Base-by-base conservation (phyloP, 1,140 invertebrate genomes). In the Glossosoma conforme region DNA sequence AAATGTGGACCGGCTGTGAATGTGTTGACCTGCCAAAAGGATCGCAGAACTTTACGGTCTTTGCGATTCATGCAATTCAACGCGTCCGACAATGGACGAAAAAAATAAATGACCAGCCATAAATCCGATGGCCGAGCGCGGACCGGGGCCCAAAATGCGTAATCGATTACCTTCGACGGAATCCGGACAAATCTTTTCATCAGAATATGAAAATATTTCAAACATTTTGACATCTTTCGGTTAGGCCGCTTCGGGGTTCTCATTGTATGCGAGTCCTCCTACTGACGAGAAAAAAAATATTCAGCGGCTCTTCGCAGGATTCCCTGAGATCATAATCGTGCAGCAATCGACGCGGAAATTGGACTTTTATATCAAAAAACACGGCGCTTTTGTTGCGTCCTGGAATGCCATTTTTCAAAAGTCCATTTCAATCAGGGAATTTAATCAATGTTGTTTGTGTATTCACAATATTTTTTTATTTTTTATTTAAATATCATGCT, bases 151-250 rank as follows among this genome's bases (percentile, higher is more conserved):
- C 52, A 56, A 42, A 51, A 52, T 48, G n/a, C 24, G 15, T 52
- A 56, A 56, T 56, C 54, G 54, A 56, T 56, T 56, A 56, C 22
- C 22, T 30, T 33, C 49, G 44, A 40, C 14, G 19, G 36, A 13
- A 44, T 44, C 40, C 32, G 20, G 48, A 42, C 33, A 32, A 47
- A 28, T 54, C 44, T 45, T 54, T 47, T 54, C 46, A 41, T 41
- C 9, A 21, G n/a, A 44, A 42, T 48, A 56, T 56, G 43, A 48
- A 46, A 52, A 56, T 48, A 21, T 56, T 48, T 56, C 32, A 44
- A 56, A 56, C 54, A 56, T 56, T 56, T 52, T 56, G 54, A 56
- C 54, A 56, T 35, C 42, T 56, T 56, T 56, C 32, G 54, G 54
- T 56, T 56, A 51, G 36, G 21, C 15, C 28, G 51, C 32, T 37